A percentile compares a stretch with the other conserved stretches of the same genome.
Evolutionary conservation across 2,797 vertebrate species (phyloP).

Genomic region (Ptychobarbus kaznakovi): DNA sequence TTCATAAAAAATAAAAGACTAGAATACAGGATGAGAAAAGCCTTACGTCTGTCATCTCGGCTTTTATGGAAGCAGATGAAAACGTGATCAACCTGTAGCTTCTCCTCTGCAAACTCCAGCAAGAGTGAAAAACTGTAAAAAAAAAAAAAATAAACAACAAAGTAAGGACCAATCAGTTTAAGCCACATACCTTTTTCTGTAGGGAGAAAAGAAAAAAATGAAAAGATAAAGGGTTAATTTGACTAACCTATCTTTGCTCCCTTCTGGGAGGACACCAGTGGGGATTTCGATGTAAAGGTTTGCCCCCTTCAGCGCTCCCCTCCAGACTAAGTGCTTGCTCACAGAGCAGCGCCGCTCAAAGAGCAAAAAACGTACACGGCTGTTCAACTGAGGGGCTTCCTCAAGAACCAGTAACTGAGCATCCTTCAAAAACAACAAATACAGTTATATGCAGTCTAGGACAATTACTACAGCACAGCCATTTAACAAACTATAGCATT

Average conservation of each 20-base stretch:
- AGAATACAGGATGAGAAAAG: background rate
- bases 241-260: constrained; percentile 94
- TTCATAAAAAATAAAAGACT: background rate
- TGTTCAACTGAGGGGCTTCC: constrained; percentile 80
- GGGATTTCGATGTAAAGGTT: constrained; percentile 94
- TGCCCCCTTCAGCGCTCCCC: constrained; percentile 87
- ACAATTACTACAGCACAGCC: background rate
- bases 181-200: background rate
- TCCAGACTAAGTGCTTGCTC: constrained; percentile 88
- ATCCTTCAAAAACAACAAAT: constrained; percentile 77
- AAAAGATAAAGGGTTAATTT: too few species aligned
- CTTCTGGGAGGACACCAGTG: constrained; percentile 90
- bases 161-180: background rate
- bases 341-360: constrained; percentile 90
- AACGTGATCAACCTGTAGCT: constrained; percentile 89
- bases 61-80: constrained; percentile 98
- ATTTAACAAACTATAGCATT: background rate
- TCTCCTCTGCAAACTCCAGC: constrained; percentile 95
- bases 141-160: too few species aligned
- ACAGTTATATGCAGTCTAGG: rapidly evolving
- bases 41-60: constrained; percentile 92
- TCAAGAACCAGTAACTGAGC: constrained; percentile 97
- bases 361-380: constrained; percentile 89
- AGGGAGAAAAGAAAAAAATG: background rate
- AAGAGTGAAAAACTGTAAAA: constrained; percentile 88